A percentile compares a stretch with the other conserved stretches of the same genome.
Conservation (phyloP, 2,888 invertebrate genomes). For the Amaurobius ferox region DNA sequence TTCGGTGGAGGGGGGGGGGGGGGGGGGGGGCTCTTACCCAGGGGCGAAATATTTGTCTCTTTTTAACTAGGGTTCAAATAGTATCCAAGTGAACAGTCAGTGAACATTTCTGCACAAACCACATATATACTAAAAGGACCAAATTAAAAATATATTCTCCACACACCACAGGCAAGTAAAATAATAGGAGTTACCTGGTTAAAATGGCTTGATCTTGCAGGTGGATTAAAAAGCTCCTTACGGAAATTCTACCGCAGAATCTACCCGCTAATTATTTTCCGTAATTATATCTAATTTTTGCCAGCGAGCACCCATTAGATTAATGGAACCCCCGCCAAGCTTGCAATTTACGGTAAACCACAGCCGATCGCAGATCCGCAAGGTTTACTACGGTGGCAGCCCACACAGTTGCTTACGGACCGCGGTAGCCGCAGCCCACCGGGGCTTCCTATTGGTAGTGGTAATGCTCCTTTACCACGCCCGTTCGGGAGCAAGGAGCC, state of each 20-base stretch:
- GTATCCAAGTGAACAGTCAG: too few relatives aligned
- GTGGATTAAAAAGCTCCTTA: not conserved
- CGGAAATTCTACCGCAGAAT: not conserved
- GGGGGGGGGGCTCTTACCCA: too few relatives aligned
- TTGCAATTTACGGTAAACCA: conserved; percentile 54
- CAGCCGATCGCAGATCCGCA: conserved; percentile 39
- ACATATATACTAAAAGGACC: too few relatives aligned
- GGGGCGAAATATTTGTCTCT: too few relatives aligned
- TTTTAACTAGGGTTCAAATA: too few relatives aligned
- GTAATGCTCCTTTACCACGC: conserved; percentile 59
- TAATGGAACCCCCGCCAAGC: conserved; percentile 56
- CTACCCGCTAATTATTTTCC: not conserved
- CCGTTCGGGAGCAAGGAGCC: conserved; percentile 55
- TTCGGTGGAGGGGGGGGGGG: too few relatives aligned
- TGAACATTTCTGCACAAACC: too few relatives aligned
- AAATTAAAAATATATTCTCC: too few relatives aligned
- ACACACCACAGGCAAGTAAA: too few relatives aligned
- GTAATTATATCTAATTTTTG: conserved; percentile 9
- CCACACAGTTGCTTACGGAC: conserved; percentile 38
- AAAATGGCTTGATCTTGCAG: not conserved
- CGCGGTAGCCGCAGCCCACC: conserved; percentile 64
- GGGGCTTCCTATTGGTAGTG: conserved; percentile 65
- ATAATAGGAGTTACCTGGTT: conserved; percentile 1
- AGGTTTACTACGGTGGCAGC: conserved; percentile 57
- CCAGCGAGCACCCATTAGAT: conserved; percentile 26